phyloP scores from a whole-genome alignment of 2,888 invertebrate species.

The Lithophane ornitopus region DNA sequence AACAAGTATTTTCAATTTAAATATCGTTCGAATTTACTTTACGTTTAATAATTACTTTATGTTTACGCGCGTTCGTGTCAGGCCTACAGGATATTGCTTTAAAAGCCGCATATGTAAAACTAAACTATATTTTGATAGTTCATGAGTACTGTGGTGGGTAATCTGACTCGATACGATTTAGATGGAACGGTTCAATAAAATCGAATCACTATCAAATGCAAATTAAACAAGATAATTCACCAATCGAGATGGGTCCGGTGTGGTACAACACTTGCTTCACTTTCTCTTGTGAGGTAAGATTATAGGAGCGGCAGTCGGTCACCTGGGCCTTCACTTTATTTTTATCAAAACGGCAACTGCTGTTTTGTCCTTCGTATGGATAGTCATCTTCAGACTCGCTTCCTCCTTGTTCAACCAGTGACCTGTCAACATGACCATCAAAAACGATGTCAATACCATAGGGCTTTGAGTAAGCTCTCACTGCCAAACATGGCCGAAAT shows the following conservation, averaged over 20 bases:
- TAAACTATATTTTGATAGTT: neutral
- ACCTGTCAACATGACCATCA: slow-evolving; percentile 25
- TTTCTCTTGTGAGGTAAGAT: slow-evolving; percentile 82
- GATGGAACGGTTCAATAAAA: neutral
- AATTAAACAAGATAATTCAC: slow-evolving; percentile 4
- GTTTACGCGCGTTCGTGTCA: no score
- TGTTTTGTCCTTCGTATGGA: slow-evolving; percentile 32
- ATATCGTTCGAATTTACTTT: neutral
- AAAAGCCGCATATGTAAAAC: neutral
- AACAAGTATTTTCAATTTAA: neutral
- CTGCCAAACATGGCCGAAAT: no score
- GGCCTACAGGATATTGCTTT: neutral
- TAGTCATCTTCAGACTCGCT: slow-evolving; percentile 59
- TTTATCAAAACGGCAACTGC: slow-evolving; percentile 40
- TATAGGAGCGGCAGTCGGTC: slow-evolving; percentile 22
- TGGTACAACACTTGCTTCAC: slow-evolving; percentile 41
- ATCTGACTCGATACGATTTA: neutral
- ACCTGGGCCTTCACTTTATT: slow-evolving; percentile 19
- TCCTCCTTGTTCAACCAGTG: slow-evolving; percentile 49
- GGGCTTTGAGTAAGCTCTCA: no score
- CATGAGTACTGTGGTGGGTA: neutral
- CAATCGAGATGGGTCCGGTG: slow-evolving; percentile 49
- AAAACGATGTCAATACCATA: no score
- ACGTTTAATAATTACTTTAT: neutral
- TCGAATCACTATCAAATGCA: neutral